These are phyloP conservation scores for Elysia crispata DNA, from an alignment of 2,888 invertebrate genomes.

Conservation along the genomic window DNA sequence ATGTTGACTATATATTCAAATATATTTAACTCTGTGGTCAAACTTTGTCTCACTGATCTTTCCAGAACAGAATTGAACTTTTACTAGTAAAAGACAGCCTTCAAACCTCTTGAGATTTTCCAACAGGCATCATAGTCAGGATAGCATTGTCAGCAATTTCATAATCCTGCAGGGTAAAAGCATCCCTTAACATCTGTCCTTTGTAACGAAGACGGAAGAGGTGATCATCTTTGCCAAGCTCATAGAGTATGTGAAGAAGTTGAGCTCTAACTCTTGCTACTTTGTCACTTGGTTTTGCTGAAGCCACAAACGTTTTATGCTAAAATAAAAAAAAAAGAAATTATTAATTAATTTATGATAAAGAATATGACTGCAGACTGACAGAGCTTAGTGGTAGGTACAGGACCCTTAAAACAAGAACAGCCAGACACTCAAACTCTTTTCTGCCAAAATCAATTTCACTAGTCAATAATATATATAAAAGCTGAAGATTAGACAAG, in stretches of 20 bases:
- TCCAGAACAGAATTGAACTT: too few relatives aligned
- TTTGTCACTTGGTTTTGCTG: slow-evolving; percentile 66
- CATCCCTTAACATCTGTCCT: slow-evolving; percentile 72
- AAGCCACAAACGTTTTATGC: slow-evolving; percentile 72
- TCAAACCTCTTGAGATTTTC: slow-evolving; percentile 65
- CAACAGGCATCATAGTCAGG: slow-evolving; percentile 72
- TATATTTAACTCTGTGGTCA: too few relatives aligned
- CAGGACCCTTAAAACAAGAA: too few relatives aligned
- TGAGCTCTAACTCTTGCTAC: slow-evolving; percentile 73
- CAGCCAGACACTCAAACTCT: too few relatives aligned
- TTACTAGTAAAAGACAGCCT: too few relatives aligned
- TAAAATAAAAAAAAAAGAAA: slow-evolving; percentile 53
- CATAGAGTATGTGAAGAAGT: slow-evolving; percentile 72
- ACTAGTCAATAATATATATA: too few relatives aligned
- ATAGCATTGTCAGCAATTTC: slow-evolving; percentile 69
- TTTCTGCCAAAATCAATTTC: too few relatives aligned
- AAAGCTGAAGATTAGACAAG: too few relatives aligned
- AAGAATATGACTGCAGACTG: too few relatives aligned
- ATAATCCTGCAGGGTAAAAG: slow-evolving; percentile 71
- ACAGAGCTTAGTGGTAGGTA: too few relatives aligned
- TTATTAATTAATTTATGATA: not conserved
- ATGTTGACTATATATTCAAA: too few relatives aligned
- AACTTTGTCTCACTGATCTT: too few relatives aligned
- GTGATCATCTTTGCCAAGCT: slow-evolving; percentile 70
- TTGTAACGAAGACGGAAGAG: slow-evolving; percentile 74